These are phyloP conservation scores for Corynorhinus townsendii DNA, from an alignment of 2,113 vertebrate species.

Conservation along the genomic window DNA sequence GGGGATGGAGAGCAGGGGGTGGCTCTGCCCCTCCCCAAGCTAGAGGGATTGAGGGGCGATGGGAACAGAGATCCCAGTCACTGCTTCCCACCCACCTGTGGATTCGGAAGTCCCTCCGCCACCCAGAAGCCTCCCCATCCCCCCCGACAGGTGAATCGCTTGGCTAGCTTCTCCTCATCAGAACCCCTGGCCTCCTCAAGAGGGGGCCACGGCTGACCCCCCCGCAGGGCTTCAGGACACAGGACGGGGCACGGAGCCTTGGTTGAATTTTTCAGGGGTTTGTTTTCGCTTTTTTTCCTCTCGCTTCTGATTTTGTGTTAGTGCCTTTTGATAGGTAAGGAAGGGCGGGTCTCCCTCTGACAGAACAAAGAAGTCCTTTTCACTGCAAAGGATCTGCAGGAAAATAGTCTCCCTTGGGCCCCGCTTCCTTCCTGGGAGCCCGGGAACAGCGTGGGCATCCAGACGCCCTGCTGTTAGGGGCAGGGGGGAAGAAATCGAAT, in stretches of 20 bases:
- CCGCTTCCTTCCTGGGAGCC: background rate
- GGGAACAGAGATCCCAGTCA: too few relatives aligned
- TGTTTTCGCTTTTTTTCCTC: background rate
- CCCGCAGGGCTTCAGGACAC: background rate
- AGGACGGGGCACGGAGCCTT: background rate
- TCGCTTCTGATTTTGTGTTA: background rate
- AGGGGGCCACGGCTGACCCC: background rate
- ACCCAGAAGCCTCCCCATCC: background rate
- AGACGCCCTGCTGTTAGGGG: background rate
- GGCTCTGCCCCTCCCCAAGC: background rate
- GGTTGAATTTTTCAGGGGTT: background rate
- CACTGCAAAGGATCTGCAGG: background rate
- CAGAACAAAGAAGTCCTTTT: constrained; percentile 6
- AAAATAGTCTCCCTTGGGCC: background rate
- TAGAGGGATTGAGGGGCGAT: background rate
- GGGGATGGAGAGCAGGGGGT: background rate
- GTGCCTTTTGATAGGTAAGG: background rate
- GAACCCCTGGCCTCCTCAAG: background rate
- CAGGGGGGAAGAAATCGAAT: too few relatives aligned
- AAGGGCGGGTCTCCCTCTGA: background rate
- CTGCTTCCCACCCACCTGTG: background rate
- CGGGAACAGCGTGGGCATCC: background rate
- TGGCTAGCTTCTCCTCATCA: background rate
- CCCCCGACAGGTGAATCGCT: background rate
- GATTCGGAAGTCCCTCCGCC: background rate